phyloP scores from a whole-genome alignment of 2,113 vertebrate species.

The Aramus guarauna region DNA sequence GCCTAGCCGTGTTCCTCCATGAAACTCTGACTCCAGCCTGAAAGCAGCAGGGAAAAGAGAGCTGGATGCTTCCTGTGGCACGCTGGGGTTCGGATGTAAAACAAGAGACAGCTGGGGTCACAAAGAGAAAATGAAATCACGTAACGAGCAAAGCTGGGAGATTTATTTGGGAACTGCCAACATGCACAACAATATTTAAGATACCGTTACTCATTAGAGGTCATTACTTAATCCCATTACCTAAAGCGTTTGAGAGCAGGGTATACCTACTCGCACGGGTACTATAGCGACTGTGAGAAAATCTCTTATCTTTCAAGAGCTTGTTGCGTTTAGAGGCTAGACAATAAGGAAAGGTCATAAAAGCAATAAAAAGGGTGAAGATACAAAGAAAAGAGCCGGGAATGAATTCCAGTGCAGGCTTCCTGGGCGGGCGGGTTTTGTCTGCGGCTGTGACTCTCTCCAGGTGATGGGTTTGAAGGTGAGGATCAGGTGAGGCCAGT shows the following conservation, averaged over 20 bases:
- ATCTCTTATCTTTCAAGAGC: background rate
- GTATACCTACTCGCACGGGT: accelerated
- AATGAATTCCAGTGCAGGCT: background rate
- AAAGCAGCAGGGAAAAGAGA: background rate
- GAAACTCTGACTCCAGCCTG: background rate
- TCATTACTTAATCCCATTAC: background rate
- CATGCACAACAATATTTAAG: background rate
- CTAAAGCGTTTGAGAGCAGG: background rate
- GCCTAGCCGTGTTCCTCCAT: background rate
- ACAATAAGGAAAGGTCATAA: background rate
- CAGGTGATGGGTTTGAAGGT: background rate
- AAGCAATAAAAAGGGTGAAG: background rate
- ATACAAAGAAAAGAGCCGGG: background rate
- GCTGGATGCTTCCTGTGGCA: background rate
- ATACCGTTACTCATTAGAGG: background rate
- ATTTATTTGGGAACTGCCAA: background rate
- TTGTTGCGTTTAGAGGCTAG: background rate
- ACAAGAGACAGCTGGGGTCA: background rate
- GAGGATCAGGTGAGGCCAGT: background rate
- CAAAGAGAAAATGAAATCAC: background rate
- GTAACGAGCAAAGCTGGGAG: background rate
- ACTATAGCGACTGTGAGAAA: background rate
- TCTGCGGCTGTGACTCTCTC: background rate
- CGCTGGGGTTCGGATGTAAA: background rate
- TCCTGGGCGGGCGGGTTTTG: background rate